These are phyloP conservation scores for Eretmocerus hayati DNA, from an alignment of 2,888 invertebrate species.

Conservation along the genomic window DNA sequence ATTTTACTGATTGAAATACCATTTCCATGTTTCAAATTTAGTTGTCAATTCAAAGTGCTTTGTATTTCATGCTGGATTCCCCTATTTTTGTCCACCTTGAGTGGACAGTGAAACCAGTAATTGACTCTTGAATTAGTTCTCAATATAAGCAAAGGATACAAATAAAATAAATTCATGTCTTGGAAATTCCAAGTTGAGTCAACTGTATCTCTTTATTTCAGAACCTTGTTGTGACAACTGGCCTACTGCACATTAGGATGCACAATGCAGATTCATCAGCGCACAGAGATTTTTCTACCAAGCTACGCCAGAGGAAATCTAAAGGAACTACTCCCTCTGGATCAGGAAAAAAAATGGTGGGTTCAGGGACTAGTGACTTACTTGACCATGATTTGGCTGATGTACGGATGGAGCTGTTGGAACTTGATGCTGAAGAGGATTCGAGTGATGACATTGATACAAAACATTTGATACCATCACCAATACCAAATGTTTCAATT, in stretches of 20 bases:
- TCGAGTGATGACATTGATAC: constrained; percentile 32
- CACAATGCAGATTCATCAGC: constrained; percentile 33
- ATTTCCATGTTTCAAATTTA: no score
- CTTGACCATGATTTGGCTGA: constrained; percentile 34
- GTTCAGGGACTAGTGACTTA: constrained; percentile 36
- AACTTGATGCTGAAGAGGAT: constrained; percentile 35
- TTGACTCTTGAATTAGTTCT: no score
- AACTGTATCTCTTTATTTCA: constrained; percentile 4
- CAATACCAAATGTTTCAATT: constrained; percentile 20
- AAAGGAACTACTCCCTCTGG: constrained; percentile 19
- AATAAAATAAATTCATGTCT: no score
- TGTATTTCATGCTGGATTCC: no score
- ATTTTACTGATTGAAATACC: no score
- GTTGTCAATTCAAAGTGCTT: no score
- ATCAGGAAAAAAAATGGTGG: constrained; percentile 36
- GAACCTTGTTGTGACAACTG: constrained; percentile 9
- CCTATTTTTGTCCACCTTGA: no score
- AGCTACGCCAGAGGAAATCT: constrained; percentile 34
- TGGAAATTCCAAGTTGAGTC: no score
- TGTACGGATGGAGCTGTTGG: constrained; percentile 33
- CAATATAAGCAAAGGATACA: no score
- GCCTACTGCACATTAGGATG: constrained; percentile 29
- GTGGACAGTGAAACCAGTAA: no score
- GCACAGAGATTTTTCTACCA: constrained; percentile 24
- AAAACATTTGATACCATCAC: constrained; percentile 31